Evolutionary conservation across 2,113 vertebrate species (phyloP), one percentile per base, ranked within the genome.

Genomic region (Charadrius vociferus): DNA sequence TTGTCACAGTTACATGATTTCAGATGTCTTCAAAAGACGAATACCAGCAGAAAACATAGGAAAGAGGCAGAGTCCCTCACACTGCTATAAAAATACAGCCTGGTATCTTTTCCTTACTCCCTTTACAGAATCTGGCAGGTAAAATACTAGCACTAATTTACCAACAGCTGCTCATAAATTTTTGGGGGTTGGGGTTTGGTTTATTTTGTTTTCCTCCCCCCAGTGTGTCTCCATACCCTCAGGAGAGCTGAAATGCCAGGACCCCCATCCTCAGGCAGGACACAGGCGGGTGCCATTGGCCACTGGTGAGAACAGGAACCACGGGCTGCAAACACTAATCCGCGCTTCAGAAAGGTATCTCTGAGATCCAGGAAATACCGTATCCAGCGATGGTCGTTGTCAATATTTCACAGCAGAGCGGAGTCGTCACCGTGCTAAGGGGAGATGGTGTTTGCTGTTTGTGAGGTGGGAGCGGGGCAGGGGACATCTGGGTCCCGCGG

Each of bases 401-500:
- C 47, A 55, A 14, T 1, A 6, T 10, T 47, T 17, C 0, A 1
- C 20, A 27, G 52, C 0, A 17, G 17, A 10, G 47, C 11, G 0
- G 58, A 36, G 62, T 7, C 9, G 2, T 29, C n/a, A 43, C 50
- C 0, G 1, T 3, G 7, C 3, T 5, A 9, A 37, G n/a, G 83
- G 61, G 4, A 34, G 12, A 10, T 0, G 1, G 72, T 0, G 14
- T 24, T 43, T 10, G 9, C 45, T 27, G 74, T 12, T 36, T 17
- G 2, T 1, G 13, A 23, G 59, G 10, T 12, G n/a, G 61, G 37
- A 37, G 86, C 62, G 10, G 75, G 41, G 88, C 67, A 20, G 73
- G 63, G 87, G 67, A 59, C 70, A 4, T 8, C 34, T 1, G 56
- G 7, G 29, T 50, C 52, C 45, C 43, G 3, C 3, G 6, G 59